Evolutionary conservation across 2,888 invertebrate genomes (phyloP).

Genomic region (Eupithecia subumbrata): DNA sequence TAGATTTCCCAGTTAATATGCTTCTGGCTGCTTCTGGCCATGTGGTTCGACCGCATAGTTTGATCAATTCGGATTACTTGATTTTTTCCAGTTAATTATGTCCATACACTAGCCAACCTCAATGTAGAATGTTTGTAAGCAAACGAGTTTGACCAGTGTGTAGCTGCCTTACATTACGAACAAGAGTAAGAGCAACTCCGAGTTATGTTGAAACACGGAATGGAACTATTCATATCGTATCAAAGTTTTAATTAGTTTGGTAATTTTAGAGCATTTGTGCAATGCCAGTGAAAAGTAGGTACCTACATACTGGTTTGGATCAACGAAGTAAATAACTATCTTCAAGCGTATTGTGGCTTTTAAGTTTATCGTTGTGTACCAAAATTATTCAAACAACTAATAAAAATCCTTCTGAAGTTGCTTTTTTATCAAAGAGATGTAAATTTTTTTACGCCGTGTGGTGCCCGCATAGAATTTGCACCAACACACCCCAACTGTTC

Average conservation of each 20-base stretch:
- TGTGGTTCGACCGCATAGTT: no score
- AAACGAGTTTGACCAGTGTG: no score
- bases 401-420: background rate
- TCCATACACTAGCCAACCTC: no score
- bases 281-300: background rate
- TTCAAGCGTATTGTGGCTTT: background rate
- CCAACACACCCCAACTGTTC: no score
- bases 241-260: constrained; percentile 8
- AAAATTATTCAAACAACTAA: background rate
- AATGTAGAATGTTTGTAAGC: no score
- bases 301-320: background rate
- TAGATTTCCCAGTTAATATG: no score
- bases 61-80: no score
- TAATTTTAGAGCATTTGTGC: constrained; percentile 1
- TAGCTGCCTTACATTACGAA: background rate
- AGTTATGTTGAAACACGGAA: background rate
- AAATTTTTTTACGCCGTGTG: background rate
- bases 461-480: no score
- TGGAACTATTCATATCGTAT: constrained; percentile 4
- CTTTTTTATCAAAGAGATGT: background rate
- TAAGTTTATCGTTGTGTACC: background rate
- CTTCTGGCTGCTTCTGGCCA: no score
- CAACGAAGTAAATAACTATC: background rate
- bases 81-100: no score
- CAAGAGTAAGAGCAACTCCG: background rate